phyloP scores from a whole-genome alignment of 2,888 invertebrate species.

The Mamestra brassicae region DNA sequence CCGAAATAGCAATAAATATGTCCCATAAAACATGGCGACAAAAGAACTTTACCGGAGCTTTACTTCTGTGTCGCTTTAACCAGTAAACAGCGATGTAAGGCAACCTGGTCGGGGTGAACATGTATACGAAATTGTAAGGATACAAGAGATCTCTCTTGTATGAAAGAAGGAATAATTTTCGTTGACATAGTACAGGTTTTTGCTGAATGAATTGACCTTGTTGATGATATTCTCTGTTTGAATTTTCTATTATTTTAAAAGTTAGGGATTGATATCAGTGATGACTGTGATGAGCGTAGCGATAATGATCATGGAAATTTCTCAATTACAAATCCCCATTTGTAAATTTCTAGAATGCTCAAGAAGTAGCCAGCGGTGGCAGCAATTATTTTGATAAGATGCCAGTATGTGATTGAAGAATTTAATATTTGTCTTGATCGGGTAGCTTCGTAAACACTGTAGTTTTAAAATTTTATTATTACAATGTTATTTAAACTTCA shows the following conservation, averaged over 20 bases:
- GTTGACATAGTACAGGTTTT: background rate
- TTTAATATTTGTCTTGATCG: background rate
- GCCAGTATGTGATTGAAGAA: background rate
- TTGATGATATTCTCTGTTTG: background rate
- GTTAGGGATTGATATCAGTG: no score
- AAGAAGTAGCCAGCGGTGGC: background rate
- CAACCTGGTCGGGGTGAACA: conserved; percentile 41
- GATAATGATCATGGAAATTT: background rate
- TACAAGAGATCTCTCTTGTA: background rate
- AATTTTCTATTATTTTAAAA: background rate
- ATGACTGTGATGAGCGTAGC: rapidly evolving
- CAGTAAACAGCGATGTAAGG: conserved; percentile 37
- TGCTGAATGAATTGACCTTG: background rate
- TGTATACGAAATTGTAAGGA: background rate
- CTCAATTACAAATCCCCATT: background rate
- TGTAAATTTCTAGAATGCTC: background rate
- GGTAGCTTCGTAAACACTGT: no score
- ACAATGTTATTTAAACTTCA: background rate
- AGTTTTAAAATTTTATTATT: background rate
- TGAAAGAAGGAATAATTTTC: background rate
- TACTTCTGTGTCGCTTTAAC: conserved; percentile 32
- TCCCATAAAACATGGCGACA: conserved; percentile 48
- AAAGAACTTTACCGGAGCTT: conserved; percentile 41
- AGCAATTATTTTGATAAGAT: background rate
- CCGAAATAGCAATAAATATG: conserved; percentile 45